Evolutionary conservation across 1,140 invertebrate genomes (phyloP).

Genomic region (Venturia canescens): DNA sequence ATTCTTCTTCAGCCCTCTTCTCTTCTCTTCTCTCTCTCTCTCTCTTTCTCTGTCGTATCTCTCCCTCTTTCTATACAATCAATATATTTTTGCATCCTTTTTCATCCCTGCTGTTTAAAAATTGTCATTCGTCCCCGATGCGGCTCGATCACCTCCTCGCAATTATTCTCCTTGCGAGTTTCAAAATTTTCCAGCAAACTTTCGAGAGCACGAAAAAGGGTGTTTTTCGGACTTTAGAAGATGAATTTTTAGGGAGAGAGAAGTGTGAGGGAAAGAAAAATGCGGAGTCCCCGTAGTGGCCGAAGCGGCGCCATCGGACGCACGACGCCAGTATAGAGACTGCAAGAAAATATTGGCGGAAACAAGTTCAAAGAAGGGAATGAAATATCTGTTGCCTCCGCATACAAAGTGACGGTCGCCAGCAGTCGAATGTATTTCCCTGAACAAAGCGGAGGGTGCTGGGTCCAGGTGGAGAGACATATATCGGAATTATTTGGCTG

Average conservation of each 20-base stretch:
- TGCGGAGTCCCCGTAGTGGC: slow-evolving; percentile 46
- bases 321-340: slow-evolving; percentile 53
- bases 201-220: no score
- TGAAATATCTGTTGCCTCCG: slow-evolving; percentile 71
- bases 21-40: slow-evolving; percentile 20
- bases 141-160: not conserved
- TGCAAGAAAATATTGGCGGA: slow-evolving; percentile 69
- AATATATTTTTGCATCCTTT: not conserved
- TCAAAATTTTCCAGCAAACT: no score
- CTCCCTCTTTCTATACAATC: no score
- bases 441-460: not conserved
- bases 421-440: slow-evolving; percentile 43
- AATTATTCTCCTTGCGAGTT: not conserved
- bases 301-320: slow-evolving; percentile 39
- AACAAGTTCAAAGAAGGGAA: slow-evolving; percentile 60
- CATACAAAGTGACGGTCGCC: not conserved
- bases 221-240: no score
- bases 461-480: not conserved
- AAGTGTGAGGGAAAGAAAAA: slow-evolving; percentile 36
- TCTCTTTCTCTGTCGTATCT: slow-evolving; percentile 17
- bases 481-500: slow-evolving; percentile 30
- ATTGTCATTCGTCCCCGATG: not conserved
- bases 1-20: slow-evolving; percentile 13
- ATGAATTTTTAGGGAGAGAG: not conserved
- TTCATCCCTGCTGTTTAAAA: not conserved